Conservation (phyloP, 2,797 vertebrate species). For the Lacerta bilineata region DNA sequence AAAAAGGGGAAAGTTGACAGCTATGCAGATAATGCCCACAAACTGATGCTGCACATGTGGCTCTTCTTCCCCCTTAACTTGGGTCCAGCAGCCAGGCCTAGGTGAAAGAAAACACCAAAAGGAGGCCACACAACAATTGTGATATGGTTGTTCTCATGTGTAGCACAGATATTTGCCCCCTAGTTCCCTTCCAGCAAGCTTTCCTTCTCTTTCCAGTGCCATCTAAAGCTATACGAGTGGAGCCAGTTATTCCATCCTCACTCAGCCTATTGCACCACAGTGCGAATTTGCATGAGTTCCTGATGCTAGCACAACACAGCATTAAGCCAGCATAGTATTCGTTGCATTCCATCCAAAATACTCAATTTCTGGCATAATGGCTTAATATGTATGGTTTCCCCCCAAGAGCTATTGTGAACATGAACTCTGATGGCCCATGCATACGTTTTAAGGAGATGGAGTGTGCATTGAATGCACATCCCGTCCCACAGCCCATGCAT, state of each 20-base stretch:
- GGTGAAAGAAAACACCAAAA: background rate
- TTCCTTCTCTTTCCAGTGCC: background rate
- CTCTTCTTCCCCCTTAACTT: background rate
- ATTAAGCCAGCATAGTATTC: background rate
- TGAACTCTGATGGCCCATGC: background rate
- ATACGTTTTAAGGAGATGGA: background rate
- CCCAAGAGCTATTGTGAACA: background rate
- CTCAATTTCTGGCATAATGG: background rate
- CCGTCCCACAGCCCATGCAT: background rate
- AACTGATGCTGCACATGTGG: background rate
- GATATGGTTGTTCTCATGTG: conserved; percentile 63
- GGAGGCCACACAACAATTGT: conserved; percentile 54
- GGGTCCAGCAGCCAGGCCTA: background rate
- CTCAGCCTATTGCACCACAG: background rate
- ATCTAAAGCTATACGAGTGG: background rate
- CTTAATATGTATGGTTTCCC: background rate
- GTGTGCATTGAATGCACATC: background rate
- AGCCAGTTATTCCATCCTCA: background rate
- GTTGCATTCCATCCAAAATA: background rate
- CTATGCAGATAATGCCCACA: background rate
- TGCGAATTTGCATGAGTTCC: background rate
- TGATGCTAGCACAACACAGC: background rate
- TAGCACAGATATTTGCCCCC: conserved; percentile 31
- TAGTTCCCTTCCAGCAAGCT: background rate
- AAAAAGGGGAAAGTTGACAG: too few relatives aligned